Percentiles rank a stretch among this genome's conserved stretches.
Evolutionary conservation across 35 echinoderm and acorn worm species (phyloP).

Genomic region (Heliocidaris erythrogramma): DNA sequence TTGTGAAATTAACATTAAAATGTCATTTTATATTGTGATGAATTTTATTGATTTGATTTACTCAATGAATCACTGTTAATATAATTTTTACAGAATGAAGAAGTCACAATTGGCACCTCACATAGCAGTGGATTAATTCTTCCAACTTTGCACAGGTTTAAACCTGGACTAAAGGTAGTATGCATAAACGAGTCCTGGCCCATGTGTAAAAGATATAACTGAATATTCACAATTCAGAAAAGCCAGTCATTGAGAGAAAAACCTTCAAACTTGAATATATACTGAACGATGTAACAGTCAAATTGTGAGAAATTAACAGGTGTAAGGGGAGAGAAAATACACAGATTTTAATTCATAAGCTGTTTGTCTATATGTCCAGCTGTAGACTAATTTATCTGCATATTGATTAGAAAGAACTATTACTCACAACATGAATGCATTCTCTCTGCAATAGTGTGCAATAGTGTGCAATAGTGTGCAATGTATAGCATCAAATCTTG

Average conservation of each 20-base stretch:
- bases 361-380: neutral
- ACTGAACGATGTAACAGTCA: neutral
- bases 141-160: too few relatives aligned
- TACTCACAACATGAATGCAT: neutral
- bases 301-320: neutral
- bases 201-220: too few relatives aligned
- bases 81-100: too few relatives aligned
- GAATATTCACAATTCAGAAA: neutral
- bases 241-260: neutral
- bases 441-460: neutral
- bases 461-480: too few relatives aligned
- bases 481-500: neutral
- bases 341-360: slow-evolving; percentile 18
- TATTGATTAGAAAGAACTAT: neutral
- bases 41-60: too few relatives aligned
- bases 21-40: too few relatives aligned
- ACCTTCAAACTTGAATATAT: neutral
- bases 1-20: too few relatives aligned
- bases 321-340: neutral
- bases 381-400: neutral
- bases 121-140: too few relatives aligned
- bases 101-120: too few relatives aligned
- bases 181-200: too few relatives aligned
- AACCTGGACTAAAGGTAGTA: too few relatives aligned
- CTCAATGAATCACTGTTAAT: too few relatives aligned